These are phyloP conservation scores for Chrysemys picta DNA, from an alignment of 2,113 vertebrate species.

Conservation along the genomic window DNA sequence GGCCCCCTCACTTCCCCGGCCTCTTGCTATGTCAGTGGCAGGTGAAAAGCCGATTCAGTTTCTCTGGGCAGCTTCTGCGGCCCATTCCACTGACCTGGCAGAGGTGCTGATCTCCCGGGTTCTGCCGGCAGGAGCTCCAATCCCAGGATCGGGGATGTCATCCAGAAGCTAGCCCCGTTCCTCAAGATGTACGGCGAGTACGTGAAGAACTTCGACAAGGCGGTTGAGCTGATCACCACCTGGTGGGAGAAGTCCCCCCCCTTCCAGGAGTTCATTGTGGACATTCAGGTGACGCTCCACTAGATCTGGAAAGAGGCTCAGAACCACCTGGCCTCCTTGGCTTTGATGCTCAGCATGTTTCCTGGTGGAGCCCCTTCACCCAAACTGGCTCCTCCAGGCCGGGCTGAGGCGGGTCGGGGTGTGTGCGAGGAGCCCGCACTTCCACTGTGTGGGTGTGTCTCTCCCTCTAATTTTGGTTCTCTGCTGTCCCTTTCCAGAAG, in stretches of 20 bases:
- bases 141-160: conserved; percentile 86
- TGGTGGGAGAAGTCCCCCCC: conserved; percentile 85
- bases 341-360: neutral
- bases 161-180: conserved; percentile 89
- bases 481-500: conserved; percentile 69
- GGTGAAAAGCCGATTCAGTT: accelerated
- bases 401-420: neutral
- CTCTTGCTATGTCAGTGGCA: neutral
- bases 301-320: neutral
- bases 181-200: conserved; percentile 93
- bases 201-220: conserved; percentile 86
- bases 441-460: neutral
- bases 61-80: accelerated
- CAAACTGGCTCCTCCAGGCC: neutral
- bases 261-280: conserved; percentile 85
- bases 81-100: accelerated
- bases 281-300: conserved; percentile 82
- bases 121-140: conserved; percentile 74
- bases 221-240: conserved; percentile 83
- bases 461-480: neutral
- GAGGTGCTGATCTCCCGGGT: neutral
- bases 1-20: no score
- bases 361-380: neutral
- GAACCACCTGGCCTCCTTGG: neutral
- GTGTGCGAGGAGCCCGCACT: neutral